phyloP scores from a whole-genome alignment of 2,113 vertebrate species.

The Sorex araneus region DNA sequence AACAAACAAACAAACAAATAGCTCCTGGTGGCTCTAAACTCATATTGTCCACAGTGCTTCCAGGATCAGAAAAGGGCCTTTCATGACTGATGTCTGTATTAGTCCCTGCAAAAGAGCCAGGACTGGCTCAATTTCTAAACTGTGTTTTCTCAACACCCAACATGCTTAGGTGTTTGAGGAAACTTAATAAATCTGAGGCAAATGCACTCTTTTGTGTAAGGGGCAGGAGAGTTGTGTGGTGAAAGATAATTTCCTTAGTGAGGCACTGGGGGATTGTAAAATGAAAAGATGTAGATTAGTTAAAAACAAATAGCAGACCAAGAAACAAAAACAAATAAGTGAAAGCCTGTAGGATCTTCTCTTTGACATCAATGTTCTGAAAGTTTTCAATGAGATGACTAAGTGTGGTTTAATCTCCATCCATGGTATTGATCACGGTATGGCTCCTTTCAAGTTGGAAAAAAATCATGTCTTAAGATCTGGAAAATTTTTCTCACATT shows the following conservation, averaged over 20 bases:
- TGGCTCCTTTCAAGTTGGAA: slow-evolving; percentile 28
- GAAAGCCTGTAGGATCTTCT: slow-evolving; percentile 16
- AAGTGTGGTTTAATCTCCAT: slow-evolving; percentile 51
- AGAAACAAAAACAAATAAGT: background rate
- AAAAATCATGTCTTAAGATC: background rate
- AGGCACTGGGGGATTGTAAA: background rate
- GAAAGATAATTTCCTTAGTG: slow-evolving; percentile 32
- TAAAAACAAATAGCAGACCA: background rate
- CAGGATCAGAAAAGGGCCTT: slow-evolving; percentile 40
- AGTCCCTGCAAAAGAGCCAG: background rate
- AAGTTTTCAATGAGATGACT: slow-evolving; percentile 43
- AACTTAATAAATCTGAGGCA: background rate
- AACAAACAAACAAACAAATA: background rate
- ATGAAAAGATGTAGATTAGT: slow-evolving; percentile 6
- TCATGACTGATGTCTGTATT: slow-evolving; percentile 20
- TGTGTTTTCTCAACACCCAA: background rate
- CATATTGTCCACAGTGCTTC: slow-evolving; percentile 30
- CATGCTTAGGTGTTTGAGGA: background rate
- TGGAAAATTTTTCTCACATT: background rate
- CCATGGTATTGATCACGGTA: background rate
- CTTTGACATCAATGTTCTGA: slow-evolving; percentile 53
- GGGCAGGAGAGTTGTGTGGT: slow-evolving; percentile 9
- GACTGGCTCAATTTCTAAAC: slow-evolving; percentile 39
- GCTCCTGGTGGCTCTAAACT: background rate
- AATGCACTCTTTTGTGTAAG: background rate